A percentile compares a stretch with the other conserved stretches of the same genome.
These are phyloP conservation scores for Drosophila dives DNA, from an alignment of 2,888 invertebrate genomes.

Conservation along the genomic window DNA sequence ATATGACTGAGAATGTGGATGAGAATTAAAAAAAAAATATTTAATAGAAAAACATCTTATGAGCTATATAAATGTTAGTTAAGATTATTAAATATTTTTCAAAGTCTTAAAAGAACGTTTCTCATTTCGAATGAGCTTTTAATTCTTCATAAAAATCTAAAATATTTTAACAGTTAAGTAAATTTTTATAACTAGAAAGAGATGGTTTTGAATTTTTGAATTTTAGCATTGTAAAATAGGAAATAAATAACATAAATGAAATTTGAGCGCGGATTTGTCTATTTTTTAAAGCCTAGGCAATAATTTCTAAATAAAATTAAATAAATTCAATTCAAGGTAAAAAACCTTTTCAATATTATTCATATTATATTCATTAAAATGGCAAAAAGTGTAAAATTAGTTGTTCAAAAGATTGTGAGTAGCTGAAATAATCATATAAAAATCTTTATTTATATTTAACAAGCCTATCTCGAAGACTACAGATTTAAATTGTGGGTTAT, in stretches of 20 bases:
- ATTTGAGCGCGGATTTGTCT: not conserved
- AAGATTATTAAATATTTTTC: not conserved
- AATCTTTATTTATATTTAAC: not conserved
- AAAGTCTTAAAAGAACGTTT: not conserved
- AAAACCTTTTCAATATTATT: not conserved
- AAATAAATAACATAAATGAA: not conserved
- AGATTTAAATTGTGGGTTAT: not conserved
- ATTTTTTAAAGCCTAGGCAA: not conserved
- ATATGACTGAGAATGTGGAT: not conserved
- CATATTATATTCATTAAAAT: not conserved
- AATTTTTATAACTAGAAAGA: not conserved
- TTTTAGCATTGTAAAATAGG: not conserved
- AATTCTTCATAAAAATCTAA: not conserved
- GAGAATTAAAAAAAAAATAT: constrained; percentile 6
- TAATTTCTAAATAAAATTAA: not conserved
- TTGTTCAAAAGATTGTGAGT: not conserved
- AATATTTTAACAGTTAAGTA: not conserved
- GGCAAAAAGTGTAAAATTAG: no score
- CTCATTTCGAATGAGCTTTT: not conserved
- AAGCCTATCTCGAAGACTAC: not conserved
- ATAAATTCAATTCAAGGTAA: not conserved
- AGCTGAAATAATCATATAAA: not conserved
- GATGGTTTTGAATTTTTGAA: not conserved
- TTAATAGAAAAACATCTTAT: not conserved
- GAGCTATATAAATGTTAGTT: not conserved